phyloP scores from a whole-genome alignment of 2,888 invertebrate genomes.

The Lasioglossum villosulum region DNA sequence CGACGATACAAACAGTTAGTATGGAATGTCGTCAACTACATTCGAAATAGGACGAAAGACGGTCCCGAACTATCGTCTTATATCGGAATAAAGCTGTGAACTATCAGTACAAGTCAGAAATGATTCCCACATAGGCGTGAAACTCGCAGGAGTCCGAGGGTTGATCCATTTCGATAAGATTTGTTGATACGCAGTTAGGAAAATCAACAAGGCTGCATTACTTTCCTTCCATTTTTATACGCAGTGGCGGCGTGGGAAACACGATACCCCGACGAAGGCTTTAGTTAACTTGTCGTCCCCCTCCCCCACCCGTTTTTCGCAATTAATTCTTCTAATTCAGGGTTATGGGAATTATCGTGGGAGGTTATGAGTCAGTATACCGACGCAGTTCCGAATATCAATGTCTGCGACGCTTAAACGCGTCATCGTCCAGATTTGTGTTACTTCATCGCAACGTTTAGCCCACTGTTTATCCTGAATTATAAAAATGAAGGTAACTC shows the following conservation, averaged over 20 bases:
- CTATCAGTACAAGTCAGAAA: too few species aligned
- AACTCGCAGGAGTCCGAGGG: not conserved
- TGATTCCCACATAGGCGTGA: too few species aligned
- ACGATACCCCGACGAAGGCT: conserved; percentile 67
- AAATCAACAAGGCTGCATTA: conserved; percentile 24
- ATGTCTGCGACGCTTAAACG: conserved; percentile 11
- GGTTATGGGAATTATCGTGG: conserved; percentile 75
- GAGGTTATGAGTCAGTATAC: conserved; percentile 63
- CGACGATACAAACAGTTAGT: not conserved
- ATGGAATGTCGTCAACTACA: too few species aligned
- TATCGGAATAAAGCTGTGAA: too few species aligned
- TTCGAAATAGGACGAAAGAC: too few species aligned
- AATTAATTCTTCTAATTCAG: conserved; percentile 77
- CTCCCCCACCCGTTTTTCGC: conserved; percentile 34
- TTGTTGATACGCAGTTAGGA: not conserved
- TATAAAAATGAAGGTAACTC: too few species aligned
- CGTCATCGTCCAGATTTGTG: conserved; percentile 28
- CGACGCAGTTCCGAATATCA: conserved; percentile 49
- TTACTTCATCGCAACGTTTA: not conserved
- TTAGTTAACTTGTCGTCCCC: conserved; percentile 55
- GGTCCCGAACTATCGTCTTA: too few species aligned
- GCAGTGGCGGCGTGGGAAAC: conserved; percentile 63
- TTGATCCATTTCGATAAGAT: conserved; percentile 6
- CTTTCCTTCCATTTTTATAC: conserved; percentile 38
- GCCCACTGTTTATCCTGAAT: not conserved